These are phyloP conservation scores for Boloria euphrosyne DNA, from an alignment of 2,888 invertebrate genomes.

Conservation along the genomic window DNA sequence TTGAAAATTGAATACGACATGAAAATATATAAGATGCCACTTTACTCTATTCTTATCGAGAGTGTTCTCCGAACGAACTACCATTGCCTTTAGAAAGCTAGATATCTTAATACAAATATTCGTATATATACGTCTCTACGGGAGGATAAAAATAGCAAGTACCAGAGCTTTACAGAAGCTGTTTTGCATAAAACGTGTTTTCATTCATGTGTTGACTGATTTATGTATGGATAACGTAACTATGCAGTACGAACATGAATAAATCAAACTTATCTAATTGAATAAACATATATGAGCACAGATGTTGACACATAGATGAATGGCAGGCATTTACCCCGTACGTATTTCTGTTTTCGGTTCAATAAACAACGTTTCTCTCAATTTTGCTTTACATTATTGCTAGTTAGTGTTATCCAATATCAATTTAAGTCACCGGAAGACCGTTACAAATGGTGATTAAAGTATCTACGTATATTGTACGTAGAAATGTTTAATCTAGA, in stretches of 20 bases:
- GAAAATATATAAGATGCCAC: too few species aligned
- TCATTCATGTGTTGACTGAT: conserved; percentile 15
- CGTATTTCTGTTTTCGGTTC: not conserved
- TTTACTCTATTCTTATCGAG: too few species aligned
- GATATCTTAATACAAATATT: too few species aligned
- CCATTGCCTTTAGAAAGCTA: not conserved
- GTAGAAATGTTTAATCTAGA: not conserved
- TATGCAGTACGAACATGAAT: not conserved
- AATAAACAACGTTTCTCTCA: not conserved
- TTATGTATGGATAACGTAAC: conserved; percentile 5
- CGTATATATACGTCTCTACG: too few species aligned
- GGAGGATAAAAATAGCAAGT: conserved; percentile 16
- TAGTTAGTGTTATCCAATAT: not conserved
- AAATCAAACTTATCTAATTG: conserved; percentile 15
- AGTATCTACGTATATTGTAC: not conserved
- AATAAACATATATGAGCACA: conserved; percentile 6
- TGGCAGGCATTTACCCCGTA: not conserved
- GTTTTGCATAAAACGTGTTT: conserved; percentile 15
- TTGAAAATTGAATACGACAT: too few species aligned
- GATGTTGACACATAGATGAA: not conserved
- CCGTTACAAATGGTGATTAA: not conserved
- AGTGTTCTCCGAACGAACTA: not conserved
- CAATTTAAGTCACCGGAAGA: not conserved
- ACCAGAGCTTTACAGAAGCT: conserved; percentile 5
- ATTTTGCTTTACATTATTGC: not conserved